These are phyloP conservation scores for Catamblyrhynchus diadema DNA, from an alignment of 2,797 vertebrate genomes.

Conservation along the genomic window DNA sequence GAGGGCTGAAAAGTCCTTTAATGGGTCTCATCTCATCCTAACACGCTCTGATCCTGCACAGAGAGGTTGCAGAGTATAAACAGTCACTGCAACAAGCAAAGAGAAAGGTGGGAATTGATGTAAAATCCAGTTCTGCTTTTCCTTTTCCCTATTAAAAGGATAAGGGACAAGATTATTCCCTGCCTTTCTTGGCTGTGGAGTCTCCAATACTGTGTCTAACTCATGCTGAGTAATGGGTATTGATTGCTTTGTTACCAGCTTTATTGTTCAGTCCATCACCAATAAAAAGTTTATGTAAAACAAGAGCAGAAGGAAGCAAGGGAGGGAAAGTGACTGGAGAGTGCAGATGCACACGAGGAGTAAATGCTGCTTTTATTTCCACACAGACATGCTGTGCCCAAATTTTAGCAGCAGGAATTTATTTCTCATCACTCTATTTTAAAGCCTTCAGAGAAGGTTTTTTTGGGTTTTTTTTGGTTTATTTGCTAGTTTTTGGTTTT, in stretches of 20 bases:
- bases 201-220: constrained; percentile 34
- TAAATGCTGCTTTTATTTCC: constrained; percentile 1
- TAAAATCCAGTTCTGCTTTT: background rate
- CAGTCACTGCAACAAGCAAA: background rate
- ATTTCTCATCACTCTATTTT: background rate
- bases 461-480: background rate
- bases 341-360: background rate
- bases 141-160: background rate
- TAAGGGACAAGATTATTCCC: constrained; percentile 15
- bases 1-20: background rate
- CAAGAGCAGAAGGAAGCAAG: background rate
- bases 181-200: background rate
- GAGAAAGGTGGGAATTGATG: background rate
- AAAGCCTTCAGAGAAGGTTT: background rate
- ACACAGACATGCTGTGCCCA: background rate
- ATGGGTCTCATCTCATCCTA: background rate
- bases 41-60: background rate
- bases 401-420: background rate
- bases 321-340: background rate
- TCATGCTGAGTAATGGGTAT: constrained; percentile 46
- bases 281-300: constrained; percentile 59
- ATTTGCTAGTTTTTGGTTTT: background rate
- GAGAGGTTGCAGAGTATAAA: background rate
- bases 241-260: constrained; percentile 58
- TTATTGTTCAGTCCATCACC: constrained; percentile 54